Evolutionary conservation across 2,888 invertebrate species (phyloP).

Genomic region (Pardosa pseudoannulata): DNA sequence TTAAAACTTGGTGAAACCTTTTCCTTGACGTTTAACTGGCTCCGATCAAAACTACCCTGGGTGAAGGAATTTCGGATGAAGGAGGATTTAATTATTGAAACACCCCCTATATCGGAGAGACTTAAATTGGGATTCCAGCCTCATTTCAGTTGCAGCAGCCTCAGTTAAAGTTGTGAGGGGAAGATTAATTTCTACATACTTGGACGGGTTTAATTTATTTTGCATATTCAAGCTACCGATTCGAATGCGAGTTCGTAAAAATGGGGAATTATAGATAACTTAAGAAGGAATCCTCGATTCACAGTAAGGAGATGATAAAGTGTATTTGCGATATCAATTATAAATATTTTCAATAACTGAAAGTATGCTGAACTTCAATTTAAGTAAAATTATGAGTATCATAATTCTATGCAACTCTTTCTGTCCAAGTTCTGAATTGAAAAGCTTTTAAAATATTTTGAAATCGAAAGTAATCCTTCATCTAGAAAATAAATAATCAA

Average conservation of each 20-base stretch:
- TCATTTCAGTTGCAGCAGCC: not conserved
- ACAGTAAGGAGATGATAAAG: not conserved
- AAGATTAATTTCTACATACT: not conserved
- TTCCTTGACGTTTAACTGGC: not conserved
- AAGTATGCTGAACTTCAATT: not conserved
- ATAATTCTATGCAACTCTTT: too few relatives aligned
- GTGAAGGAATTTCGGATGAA: not conserved
- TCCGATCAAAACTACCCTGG: not conserved
- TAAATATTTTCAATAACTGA: not conserved
- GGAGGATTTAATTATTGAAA: not conserved
- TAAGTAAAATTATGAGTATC: too few relatives aligned
- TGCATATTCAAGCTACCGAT: not conserved
- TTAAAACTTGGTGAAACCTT: slow-evolving; percentile 9
- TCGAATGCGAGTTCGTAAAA: not conserved
- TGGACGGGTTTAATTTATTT: not conserved
- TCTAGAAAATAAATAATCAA: too few relatives aligned
- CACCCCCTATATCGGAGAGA: not conserved
- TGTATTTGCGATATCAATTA: not conserved
- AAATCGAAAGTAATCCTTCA: too few relatives aligned
- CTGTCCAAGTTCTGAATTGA: too few relatives aligned
- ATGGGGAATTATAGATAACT: not conserved
- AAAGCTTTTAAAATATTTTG: too few relatives aligned
- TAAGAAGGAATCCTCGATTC: not conserved
- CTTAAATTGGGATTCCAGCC: slow-evolving; percentile 7
- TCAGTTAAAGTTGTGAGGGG: not conserved